Evolutionary conservation across 2,113 vertebrate genomes (phyloP), one percentile per base, ranked within the genome.

Genomic region (Microcebus jonahi): DNA sequence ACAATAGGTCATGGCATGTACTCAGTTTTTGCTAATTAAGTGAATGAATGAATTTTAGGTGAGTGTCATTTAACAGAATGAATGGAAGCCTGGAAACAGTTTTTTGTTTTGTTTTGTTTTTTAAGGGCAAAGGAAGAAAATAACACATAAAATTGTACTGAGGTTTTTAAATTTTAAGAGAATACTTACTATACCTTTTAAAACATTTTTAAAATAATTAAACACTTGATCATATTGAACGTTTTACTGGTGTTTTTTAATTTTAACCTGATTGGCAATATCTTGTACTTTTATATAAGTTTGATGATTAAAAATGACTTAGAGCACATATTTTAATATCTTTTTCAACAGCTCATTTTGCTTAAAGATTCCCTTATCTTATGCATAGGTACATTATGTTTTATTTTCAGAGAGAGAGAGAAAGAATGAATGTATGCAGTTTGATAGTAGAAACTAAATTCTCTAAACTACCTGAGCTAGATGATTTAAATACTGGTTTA

Each of bases 21-120:
- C 29, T 50, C 45, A 27, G 4, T 39, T 55, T 45, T 75, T 89
- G 61, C 3, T 83, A 31, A 96, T 42, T 71, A 70, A 67, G 89
- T 81, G 50, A 80, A 45, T 67, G 68, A 84, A 23, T 92, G 59
- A 76, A 68, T 73, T 96, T 77, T 88, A 90, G n/a, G 31, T 88
- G 90, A n/a, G 31, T 29, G n/a, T 90, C 10, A 45, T 34, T 42
- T 45, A n/a, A 65, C 31, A 95, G 68, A 75, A 68, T 0, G 3
- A 5, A 45, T 23, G 8, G 9, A 75, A 25, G 18, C 4, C 20
- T 48, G 25, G 13, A 59, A 55, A 45, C 5, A 80, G 20, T 7
- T 39, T 83, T 89, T 63, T 45, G 45, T 45, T 48, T 48, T 48
- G 48, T 48, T 48, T 63, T 63, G 6, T 27, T 11, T 25, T 84